phyloP scores from a whole-genome alignment of 2,888 invertebrate species.

The Artemia sp. region DNA sequence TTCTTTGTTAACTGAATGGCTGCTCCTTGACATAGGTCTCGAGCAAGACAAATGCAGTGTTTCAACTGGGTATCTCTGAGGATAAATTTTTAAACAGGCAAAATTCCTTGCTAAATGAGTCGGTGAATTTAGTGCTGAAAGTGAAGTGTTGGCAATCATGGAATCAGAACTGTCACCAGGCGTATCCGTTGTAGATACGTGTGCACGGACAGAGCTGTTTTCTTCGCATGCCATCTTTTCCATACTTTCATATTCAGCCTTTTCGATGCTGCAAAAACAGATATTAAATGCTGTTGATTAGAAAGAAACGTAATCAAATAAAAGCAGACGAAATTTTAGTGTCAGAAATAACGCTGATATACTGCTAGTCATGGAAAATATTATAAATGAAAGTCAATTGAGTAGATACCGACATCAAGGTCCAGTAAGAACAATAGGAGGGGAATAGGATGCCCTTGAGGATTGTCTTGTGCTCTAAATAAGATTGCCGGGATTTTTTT shows the following conservation, averaged over 20 bases:
- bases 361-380: too few relatives aligned
- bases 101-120: constrained; percentile 1
- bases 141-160: constrained; percentile 14
- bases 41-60: not conserved
- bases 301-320: too few relatives aligned
- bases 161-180: constrained; percentile 6
- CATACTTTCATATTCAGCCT: not conserved
- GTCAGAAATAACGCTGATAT: too few relatives aligned
- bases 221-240: not conserved
- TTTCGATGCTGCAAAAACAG: not conserved
- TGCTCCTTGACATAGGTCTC: not conserved
- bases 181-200: not conserved
- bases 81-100: not conserved
- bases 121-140: not conserved
- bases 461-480: too few relatives aligned
- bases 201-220: not conserved
- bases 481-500: too few relatives aligned
- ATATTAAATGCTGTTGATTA: not conserved
- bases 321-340: too few relatives aligned
- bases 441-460: too few relatives aligned
- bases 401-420: too few relatives aligned
- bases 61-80: not conserved
- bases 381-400: too few relatives aligned
- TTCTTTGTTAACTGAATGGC: not conserved
- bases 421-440: too few relatives aligned